Percentiles rank a stretch among this genome's conserved stretches.
Evolutionary conservation across 2,888 invertebrate species (phyloP).

Genomic region (Drosophila fulvimacula): DNA sequence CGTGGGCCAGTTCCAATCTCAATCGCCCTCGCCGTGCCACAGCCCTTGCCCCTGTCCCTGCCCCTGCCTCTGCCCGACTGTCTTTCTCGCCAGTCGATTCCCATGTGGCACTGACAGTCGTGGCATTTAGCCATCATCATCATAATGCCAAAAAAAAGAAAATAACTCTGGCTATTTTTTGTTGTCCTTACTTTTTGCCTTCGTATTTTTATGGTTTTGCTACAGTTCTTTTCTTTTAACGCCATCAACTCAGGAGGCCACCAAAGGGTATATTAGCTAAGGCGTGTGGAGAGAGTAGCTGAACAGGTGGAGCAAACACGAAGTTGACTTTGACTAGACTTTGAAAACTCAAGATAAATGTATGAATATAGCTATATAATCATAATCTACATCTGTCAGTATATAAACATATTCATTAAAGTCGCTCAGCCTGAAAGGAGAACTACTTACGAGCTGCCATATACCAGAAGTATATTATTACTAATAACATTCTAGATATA

Average conservation of each 20-base stretch:
- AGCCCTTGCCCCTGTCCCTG: not conserved
- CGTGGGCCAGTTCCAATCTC: constrained; percentile 56
- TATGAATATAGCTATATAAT: too few species aligned
- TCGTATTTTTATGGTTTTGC: not conserved
- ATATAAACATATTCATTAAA: too few species aligned
- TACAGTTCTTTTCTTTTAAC: constrained; percentile 16
- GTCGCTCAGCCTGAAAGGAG: too few species aligned
- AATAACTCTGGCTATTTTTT: constrained; percentile 38
- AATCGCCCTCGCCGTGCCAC: constrained; percentile 21
- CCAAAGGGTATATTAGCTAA: not conserved
- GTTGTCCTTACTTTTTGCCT: constrained; percentile 3
- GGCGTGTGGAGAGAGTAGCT: not conserved
- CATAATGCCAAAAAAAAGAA: constrained; percentile 70
- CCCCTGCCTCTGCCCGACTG: not conserved
- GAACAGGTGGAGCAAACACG: too few species aligned
- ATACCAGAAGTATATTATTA: too few species aligned
- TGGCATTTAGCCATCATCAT: constrained; percentile 81
- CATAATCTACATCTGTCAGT: too few species aligned
- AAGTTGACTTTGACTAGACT: not conserved
- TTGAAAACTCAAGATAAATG: too few species aligned
- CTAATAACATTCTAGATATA: too few species aligned
- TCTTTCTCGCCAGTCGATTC: constrained; percentile 53
- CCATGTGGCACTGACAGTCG: constrained; percentile 73
- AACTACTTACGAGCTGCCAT: too few species aligned
- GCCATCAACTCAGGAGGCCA: not conserved